Evolutionary conservation across 1,140 invertebrate species (phyloP).

Genomic region (Leptopilina boulardi): DNA sequence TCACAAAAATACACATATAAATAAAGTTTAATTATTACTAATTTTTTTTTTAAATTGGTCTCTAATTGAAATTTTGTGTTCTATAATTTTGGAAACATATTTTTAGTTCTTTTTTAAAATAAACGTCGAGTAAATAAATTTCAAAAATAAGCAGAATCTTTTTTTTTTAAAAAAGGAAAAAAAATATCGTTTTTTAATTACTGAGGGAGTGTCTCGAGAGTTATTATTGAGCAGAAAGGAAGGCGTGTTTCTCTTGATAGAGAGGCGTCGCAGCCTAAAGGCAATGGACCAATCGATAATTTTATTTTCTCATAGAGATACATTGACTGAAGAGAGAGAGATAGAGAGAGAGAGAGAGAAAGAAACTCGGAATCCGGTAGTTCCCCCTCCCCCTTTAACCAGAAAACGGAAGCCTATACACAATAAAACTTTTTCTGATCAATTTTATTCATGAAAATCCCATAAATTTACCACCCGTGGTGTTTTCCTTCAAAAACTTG

Average conservation of each 20-base stretch:
- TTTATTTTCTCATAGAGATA: conserved; percentile 58
- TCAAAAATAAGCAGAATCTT: no score
- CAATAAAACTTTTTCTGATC: not conserved
- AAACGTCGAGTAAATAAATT: no score
- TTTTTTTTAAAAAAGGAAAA: no score
- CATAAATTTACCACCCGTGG: conserved; percentile 20
- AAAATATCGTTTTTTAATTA: not conserved
- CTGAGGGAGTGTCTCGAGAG: conserved; percentile 53
- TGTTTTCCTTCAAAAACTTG: not conserved
- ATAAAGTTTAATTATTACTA: no score
- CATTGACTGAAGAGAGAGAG: conserved; percentile 56
- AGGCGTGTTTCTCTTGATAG: conserved; percentile 65
- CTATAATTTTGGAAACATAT: no score
- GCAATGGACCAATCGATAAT: conserved; percentile 68
- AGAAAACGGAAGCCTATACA: conserved; percentile 20
- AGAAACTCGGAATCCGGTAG: conserved; percentile 34
- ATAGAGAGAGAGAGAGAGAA: conserved; percentile 36
- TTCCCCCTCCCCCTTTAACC: not conserved
- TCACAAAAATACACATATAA: no score
- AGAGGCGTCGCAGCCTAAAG: conserved; percentile 61
- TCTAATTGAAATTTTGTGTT: no score
- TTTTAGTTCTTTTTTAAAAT: no score
- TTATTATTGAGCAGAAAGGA: conserved; percentile 56
- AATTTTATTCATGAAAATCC: conserved; percentile 17
- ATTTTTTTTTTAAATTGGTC: no score